These are phyloP conservation scores for Megalops atlanticus DNA, from an alignment of 2,113 vertebrate genomes.

Conservation along the genomic window DNA sequence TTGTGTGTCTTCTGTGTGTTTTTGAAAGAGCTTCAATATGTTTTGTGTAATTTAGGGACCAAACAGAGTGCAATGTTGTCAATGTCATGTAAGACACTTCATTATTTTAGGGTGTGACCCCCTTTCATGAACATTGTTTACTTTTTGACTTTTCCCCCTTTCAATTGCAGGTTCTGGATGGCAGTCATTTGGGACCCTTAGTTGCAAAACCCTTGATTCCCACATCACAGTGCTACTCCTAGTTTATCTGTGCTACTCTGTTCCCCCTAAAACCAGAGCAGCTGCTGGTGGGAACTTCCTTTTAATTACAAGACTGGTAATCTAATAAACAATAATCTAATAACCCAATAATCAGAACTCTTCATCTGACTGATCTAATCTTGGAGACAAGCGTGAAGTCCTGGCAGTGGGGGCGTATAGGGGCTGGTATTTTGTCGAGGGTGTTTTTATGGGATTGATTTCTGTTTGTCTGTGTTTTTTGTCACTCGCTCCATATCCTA, in stretches of 20 bases:
- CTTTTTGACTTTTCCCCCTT: too few relatives aligned
- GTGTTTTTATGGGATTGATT: not conserved
- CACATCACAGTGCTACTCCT: not conserved
- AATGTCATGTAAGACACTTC: too few relatives aligned
- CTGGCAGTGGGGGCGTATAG: not conserved
- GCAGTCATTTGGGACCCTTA: not conserved
- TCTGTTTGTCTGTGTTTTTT: not conserved
- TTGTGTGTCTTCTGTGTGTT: too few relatives aligned
- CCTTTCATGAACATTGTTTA: too few relatives aligned
- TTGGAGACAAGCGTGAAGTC: not conserved
- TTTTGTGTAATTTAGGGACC: too few relatives aligned
- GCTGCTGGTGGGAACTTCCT: not conserved
- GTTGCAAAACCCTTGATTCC: not conserved
- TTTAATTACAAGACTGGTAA: conserved; percentile 2
- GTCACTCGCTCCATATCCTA: too few relatives aligned
- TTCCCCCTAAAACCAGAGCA: not conserved
- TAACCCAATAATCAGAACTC: not conserved
- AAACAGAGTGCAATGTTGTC: too few relatives aligned
- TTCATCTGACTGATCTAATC: not conserved
- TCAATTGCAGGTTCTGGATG: too few relatives aligned
- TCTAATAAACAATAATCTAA: not conserved
- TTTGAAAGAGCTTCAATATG: too few relatives aligned
- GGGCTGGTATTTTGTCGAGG: not conserved
- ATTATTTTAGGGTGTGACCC: too few relatives aligned
- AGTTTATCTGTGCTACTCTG: too few relatives aligned